Evolutionary conservation across 2,797 vertebrate genomes (phyloP).

Genomic region (Pteronotus mesoamericanus): DNA sequence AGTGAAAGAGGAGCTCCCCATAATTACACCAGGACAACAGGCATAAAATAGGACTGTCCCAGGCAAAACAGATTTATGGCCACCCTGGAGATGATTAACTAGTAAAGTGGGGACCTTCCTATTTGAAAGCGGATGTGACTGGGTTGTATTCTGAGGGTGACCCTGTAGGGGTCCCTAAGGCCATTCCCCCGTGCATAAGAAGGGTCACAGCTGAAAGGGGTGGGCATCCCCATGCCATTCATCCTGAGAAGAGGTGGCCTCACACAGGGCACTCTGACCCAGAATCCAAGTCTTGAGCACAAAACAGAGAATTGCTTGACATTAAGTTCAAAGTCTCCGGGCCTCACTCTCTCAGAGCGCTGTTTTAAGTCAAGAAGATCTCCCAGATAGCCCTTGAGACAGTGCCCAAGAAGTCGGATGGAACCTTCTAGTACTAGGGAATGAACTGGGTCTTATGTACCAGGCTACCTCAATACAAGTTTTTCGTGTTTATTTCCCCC

Average conservation of each 20-base stretch:
- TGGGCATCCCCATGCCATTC: too few relatives aligned
- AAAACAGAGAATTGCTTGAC: background rate
- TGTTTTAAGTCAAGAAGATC: background rate
- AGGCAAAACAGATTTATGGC: slow-evolving; percentile 41
- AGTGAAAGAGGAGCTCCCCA: slow-evolving; percentile 58
- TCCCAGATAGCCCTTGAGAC: background rate
- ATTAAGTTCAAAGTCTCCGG: background rate
- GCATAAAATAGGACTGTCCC: slow-evolving; percentile 60
- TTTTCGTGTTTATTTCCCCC: background rate
- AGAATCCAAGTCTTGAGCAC: background rate
- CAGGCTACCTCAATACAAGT: background rate
- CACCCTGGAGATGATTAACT: slow-evolving; percentile 46
- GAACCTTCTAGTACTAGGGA: background rate
- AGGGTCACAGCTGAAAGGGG: background rate
- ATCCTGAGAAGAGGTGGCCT: background rate
- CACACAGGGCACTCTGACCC: background rate
- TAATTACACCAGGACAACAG: slow-evolving; percentile 49
- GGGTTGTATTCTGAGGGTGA: background rate
- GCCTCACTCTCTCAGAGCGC: background rate
- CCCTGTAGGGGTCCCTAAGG: slow-evolving; percentile 25
- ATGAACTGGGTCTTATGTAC: background rate
- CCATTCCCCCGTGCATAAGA: background rate
- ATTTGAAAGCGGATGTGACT: background rate
- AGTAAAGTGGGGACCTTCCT: background rate
- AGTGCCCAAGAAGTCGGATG: background rate